A percentile compares a stretch with the other conserved stretches of the same genome.
phyloP scores from a whole-genome alignment of 2,888 invertebrate species.

The Panopea generosa region DNA sequence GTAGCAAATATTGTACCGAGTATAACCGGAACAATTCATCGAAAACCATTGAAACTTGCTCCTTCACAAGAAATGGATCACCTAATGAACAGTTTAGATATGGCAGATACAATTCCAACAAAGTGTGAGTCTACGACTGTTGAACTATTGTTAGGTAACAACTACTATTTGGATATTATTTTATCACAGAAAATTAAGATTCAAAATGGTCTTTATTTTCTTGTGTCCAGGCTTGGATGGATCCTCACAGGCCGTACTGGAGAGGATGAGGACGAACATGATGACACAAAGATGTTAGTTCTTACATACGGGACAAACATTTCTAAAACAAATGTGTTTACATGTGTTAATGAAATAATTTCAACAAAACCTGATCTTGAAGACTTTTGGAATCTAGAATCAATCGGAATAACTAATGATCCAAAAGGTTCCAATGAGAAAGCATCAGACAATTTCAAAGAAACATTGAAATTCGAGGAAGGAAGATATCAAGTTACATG shows the following conservation, averaged over 20 bases:
- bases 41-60: slow-evolving; percentile 22
- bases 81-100: slow-evolving; percentile 10
- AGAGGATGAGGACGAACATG: neutral
- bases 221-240: slow-evolving; percentile 24
- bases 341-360: neutral
- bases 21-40: slow-evolving; percentile 21
- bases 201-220: slow-evolving; percentile 16
- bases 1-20: slow-evolving; percentile 31
- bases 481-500: too few relatives aligned
- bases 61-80: too few relatives aligned
- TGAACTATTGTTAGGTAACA: slow-evolving; percentile 29
- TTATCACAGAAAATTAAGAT: slow-evolving; percentile 21
- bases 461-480: too few relatives aligned
- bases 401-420: slow-evolving; percentile 15
- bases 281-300: slow-evolving; percentile 20
- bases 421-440: too few relatives aligned
- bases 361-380: slow-evolving; percentile 27
- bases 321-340: neutral
- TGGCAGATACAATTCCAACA: slow-evolving; percentile 25
- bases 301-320: slow-evolving; percentile 20
- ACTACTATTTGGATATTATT: slow-evolving; percentile 32
- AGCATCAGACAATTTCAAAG: too few relatives aligned
- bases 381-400: slow-evolving; percentile 30
- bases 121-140: slow-evolving; percentile 11
- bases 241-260: slow-evolving; percentile 15